phyloP scores from a whole-genome alignment of 2,888 invertebrate genomes.

The Platypus cylindrus region DNA sequence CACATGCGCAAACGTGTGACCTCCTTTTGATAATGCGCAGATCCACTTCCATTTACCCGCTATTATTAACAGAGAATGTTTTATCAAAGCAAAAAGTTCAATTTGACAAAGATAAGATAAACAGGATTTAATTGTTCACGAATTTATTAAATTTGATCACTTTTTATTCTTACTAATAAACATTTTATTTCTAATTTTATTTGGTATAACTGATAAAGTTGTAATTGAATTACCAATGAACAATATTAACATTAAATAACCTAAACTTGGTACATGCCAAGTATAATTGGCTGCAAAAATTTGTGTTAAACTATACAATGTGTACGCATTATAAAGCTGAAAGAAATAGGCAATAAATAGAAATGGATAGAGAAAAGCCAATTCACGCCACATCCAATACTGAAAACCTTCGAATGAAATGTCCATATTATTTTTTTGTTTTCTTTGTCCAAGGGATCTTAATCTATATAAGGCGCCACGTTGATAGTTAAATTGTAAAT shows the following conservation, averaged over 20 bases:
- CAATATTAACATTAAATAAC: slow-evolving; percentile 70
- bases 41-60: too few relatives aligned
- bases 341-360: slow-evolving; percentile 87
- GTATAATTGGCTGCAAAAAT: slow-evolving; percentile 71
- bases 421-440: slow-evolving; percentile 99
- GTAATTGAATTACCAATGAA: slow-evolving; percentile 85
- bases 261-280: slow-evolving; percentile 85
- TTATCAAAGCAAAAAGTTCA: too few relatives aligned
- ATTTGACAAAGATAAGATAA: too few relatives aligned
- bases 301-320: slow-evolving; percentile 64
- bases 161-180: too few relatives aligned
- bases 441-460: slow-evolving; percentile 85
- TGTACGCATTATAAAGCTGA: slow-evolving; percentile 88
- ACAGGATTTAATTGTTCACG: too few relatives aligned
- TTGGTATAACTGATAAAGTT: slow-evolving; percentile 76
- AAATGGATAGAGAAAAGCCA: slow-evolving; percentile 91
- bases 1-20: too few relatives aligned
- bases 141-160: too few relatives aligned
- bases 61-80: too few relatives aligned
- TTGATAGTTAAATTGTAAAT: slow-evolving; percentile 53
- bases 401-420: slow-evolving; percentile 98
- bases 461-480: slow-evolving; percentile 52
- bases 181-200: slow-evolving; percentile 46
- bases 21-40: too few relatives aligned
- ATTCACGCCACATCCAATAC: slow-evolving; percentile 99